Evolutionary conservation across 1,140 invertebrate species (phyloP).

Genomic region (Drosophila gunungcola): DNA sequence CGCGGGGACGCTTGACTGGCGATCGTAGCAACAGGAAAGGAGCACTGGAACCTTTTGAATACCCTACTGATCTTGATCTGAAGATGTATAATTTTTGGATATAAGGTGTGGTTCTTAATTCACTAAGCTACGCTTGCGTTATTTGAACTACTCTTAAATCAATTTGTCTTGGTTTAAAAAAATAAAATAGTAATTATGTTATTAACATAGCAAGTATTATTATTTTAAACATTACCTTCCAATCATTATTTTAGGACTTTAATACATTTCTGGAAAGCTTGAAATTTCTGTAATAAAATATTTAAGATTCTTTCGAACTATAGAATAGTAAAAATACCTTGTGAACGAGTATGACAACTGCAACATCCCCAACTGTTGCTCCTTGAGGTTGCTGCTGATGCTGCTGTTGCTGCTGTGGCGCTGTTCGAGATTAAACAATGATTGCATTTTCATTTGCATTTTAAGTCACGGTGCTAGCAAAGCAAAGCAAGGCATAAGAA

Average conservation of each 20-base stretch:
- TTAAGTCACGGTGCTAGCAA: constrained; percentile 77
- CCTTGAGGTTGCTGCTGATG: constrained; percentile 39
- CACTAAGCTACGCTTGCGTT: no score
- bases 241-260: no score
- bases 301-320: no score
- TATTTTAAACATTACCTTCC: no score
- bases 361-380: constrained; percentile 55
- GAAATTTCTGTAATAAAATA: no score
- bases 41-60: background rate
- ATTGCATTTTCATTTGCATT: constrained; percentile 84
- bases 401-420: constrained; percentile 51
- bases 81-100: background rate
- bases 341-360: background rate
- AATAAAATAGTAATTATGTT: no score
- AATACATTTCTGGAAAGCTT: no score
- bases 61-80: background rate
- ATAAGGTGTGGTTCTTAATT: no score
- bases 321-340: background rate
- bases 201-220: no score
- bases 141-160: no score
- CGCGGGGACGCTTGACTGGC: constrained; percentile 58
- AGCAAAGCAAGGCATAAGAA: constrained; percentile 45
- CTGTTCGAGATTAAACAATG: constrained; percentile 82
- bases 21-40: constrained; percentile 58
- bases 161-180: no score